A percentile compares a stretch with the other conserved stretches of the same genome.
Conservation (phyloP, 2,797 vertebrate species). For the Tadarida brasiliensis region DNA sequence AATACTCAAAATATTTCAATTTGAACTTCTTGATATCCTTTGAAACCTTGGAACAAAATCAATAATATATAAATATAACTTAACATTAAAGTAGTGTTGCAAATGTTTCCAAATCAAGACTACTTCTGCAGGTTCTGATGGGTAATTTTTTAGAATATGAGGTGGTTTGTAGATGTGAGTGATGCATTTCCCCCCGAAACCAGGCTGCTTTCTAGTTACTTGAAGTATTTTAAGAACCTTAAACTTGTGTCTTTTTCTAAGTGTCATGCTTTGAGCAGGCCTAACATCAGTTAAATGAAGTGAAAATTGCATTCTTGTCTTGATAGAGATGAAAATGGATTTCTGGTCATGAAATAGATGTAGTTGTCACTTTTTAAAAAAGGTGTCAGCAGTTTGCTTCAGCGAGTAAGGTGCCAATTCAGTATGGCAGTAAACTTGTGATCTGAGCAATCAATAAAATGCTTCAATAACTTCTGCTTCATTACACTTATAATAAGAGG, state of each 20-base stretch:
- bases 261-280: conserved; percentile 91
- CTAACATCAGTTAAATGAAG: conserved; percentile 96
- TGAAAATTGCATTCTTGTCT: conserved; percentile 98
- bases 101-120: conserved; percentile 76
- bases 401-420: conserved; percentile 95
- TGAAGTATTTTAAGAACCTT: conserved; percentile 91
- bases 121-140: conserved; percentile 57
- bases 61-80: conserved; percentile 32
- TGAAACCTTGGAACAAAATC: conserved; percentile 3
- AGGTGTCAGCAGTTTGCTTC: conserved; percentile 97
- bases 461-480: conserved; percentile 95
- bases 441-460: conserved; percentile 97
- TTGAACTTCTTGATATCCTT: conserved; percentile 74
- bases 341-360: conserved; percentile 96
- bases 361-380: conserved; percentile 97
- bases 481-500: conserved; percentile 96
- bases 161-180: conserved; percentile 79
- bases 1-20: conserved; percentile 53
- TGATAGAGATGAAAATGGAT: conserved; percentile 97
- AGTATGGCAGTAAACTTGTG: conserved; percentile 95
- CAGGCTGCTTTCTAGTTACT: conserved; percentile 86
- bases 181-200: conserved; percentile 83
- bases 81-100: conserved; percentile 64
- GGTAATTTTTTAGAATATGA: conserved; percentile 79
- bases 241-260: conserved; percentile 91